Base-by-base conservation (phyloP, 2,113 vertebrate genomes). In the Eulacestoma nigropectus region DNA sequence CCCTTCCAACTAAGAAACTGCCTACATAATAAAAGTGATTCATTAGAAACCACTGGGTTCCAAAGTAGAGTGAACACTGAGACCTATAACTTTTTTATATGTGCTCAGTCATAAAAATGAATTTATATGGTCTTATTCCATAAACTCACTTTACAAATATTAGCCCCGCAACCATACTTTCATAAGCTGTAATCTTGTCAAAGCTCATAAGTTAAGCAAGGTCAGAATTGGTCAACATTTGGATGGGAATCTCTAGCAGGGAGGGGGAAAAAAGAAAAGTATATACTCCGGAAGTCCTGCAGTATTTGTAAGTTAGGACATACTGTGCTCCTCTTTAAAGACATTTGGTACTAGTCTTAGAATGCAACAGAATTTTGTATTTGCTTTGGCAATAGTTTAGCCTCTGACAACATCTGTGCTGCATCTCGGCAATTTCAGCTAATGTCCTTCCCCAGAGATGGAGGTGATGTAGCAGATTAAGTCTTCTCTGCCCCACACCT, bases 11-110 rank as follows among this genome's bases (percentile, higher is more conserved):
- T 96, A 93, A 87, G 92, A 97, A 97, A 92, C 93, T 96, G 95
- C 92, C 96, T 97, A 83, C 89, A 77, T 93, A 97, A 96, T 97
- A 97, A 97, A 97, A 97, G 84, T 98, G 98, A 98, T 97, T 97
- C 95, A 98, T 98, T 97, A 97, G 92, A 95, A 97, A 95, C 96
- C 91, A 93, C 82, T 74, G 69, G 22, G 63, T 96, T 97, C 95
- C 93, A 95, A 97, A 97, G 95, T 84, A 87, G 92, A 91, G 87
- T 80, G 96, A 97, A 97, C 78, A 82, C 85, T 70, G 90, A 95
- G 95, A 94, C 97, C 94, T 90, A 92, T 95, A 96, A 97, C 90
- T 95, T 96, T 97, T 95, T 97, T 97, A 97, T 97, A 97, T 96
- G 97, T 97, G 89, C 95, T 97, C 96, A 94, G 97, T 98, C 93